Conservation (phyloP, 2,888 invertebrate species). For the Nipponacmea schrenckii region DNA sequence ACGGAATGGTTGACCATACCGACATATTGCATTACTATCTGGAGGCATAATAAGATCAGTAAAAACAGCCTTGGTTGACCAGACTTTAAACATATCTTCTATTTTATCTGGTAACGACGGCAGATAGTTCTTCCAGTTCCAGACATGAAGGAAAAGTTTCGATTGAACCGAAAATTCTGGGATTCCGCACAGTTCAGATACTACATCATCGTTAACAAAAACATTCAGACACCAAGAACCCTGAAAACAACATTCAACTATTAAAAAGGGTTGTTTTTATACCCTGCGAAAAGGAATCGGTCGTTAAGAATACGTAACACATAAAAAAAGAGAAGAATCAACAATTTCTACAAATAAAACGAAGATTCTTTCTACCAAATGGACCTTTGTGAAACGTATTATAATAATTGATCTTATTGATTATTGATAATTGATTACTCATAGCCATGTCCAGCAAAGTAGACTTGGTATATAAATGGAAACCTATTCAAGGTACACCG, state of each 20-base stretch:
- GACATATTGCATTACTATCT: conserved; percentile 30
- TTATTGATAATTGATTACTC: no score
- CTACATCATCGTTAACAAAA: conserved; percentile 28
- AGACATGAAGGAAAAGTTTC: conserved; percentile 37
- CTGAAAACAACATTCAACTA: conserved; percentile 26
- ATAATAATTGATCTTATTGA: no score
- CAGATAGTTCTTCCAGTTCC: conserved; percentile 44
- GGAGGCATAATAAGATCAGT: conserved; percentile 40
- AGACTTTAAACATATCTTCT: conserved; percentile 30
- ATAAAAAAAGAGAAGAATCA: background rate
- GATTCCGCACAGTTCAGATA: conserved; percentile 40
- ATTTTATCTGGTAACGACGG: conserved; percentile 25
- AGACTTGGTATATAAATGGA: no score
- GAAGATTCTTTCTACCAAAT: no score
- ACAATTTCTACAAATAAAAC: background rate
- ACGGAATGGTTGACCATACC: conserved; percentile 44
- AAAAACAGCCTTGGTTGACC: conserved; percentile 35
- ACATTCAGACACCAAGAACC: conserved; percentile 40
- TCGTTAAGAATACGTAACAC: background rate
- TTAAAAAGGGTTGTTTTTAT: conserved; percentile 8
- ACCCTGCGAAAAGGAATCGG: no score
- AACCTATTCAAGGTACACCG: no score
- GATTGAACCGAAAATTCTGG: conserved; percentile 35
- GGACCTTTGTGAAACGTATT: no score
- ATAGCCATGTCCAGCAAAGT: no score